Evolutionary conservation across 2,888 invertebrate genomes (phyloP).

Genomic region (Sarcophaga variegata): DNA sequence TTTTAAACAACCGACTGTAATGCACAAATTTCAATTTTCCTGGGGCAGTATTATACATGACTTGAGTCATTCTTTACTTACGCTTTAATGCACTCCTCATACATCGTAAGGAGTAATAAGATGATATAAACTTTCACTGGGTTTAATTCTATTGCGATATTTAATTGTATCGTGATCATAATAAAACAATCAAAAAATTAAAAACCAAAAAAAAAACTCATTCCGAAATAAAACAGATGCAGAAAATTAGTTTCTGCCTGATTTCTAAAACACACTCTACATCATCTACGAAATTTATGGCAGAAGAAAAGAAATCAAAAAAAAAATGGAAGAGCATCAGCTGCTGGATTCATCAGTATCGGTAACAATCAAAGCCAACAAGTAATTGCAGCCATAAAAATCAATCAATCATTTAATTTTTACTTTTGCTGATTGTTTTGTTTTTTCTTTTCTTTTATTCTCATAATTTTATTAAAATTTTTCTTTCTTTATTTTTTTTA

Average conservation of each 20-base stretch:
- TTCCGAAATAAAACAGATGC: conserved; percentile 45
- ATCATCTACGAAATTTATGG: conserved; percentile 46
- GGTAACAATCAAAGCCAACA: conserved; percentile 10
- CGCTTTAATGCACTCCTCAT: too few relatives aligned
- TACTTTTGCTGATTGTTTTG: not conserved
- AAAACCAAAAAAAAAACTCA: not conserved
- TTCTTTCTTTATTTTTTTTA: not conserved
- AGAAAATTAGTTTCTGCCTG: conserved; percentile 40
- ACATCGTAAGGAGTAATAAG: too few relatives aligned
- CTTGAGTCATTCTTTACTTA: too few relatives aligned
- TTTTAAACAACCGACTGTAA: too few relatives aligned
- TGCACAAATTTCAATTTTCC: too few relatives aligned
- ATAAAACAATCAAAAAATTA: not conserved
- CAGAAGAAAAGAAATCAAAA: conserved; percentile 2
- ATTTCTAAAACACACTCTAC: conserved; percentile 48
- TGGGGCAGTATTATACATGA: too few relatives aligned
- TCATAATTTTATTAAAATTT: conserved; percentile 1
- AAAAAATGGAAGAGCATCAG: not conserved
- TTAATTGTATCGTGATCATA: not conserved
- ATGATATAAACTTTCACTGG: not conserved
- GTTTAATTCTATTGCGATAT: not conserved
- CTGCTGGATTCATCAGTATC: not conserved
- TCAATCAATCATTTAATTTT: conserved; percentile 29
- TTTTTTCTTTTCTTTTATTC: too few relatives aligned
- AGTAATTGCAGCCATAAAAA: conserved; percentile 37